Evolutionary conservation across 2,797 vertebrate genomes (phyloP).

Genomic region (Neosilurus hyrtlii): DNA sequence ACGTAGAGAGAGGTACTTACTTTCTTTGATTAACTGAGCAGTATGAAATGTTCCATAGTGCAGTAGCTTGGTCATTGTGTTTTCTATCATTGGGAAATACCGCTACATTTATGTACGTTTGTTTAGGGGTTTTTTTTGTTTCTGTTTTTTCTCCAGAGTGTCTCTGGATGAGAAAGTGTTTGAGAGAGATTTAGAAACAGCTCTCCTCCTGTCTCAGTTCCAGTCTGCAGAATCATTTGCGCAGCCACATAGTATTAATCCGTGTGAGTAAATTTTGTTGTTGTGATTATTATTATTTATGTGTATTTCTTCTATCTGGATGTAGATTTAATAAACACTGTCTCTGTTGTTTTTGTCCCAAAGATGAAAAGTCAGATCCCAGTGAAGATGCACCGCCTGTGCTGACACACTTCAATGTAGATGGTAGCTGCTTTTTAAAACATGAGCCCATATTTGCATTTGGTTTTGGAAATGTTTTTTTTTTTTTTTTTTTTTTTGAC

Average conservation of each 20-base stretch:
- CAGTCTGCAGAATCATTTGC: slow-evolving; percentile 58
- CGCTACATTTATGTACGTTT: too few species aligned
- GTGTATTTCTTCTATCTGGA: too few species aligned
- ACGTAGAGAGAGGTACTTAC: slow-evolving; percentile 71
- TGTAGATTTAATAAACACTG: too few species aligned
- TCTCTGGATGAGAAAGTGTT: slow-evolving; percentile 79
- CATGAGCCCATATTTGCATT: not conserved
- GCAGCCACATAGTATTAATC: slow-evolving; percentile 52
- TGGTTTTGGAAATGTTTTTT: not conserved
- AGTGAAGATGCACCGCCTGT: slow-evolving; percentile 37
- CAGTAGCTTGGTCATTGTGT: not conserved
- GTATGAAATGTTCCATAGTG: not conserved
- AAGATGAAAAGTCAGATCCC: slow-evolving; percentile 13
- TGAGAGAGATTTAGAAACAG: slow-evolving; percentile 83
- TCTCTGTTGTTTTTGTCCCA: not conserved
- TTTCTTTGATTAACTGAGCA: not conserved
- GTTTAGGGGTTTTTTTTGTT: too few species aligned
- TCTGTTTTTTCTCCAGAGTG: slow-evolving; percentile 66
- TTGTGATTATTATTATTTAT: too few species aligned
- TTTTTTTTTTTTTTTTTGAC: not conserved
- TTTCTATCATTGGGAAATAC: not conserved
- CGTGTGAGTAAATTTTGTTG: slow-evolving; percentile 63
- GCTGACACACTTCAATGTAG: slow-evolving; percentile 44
- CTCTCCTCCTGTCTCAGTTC: slow-evolving; percentile 82
- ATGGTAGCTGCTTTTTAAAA: slow-evolving; percentile 25